Percentiles rank a stretch among this genome's conserved stretches.
Conservation (phyloP, 2,888 invertebrate genomes). For the Dermolepida albohirtum region DNA sequence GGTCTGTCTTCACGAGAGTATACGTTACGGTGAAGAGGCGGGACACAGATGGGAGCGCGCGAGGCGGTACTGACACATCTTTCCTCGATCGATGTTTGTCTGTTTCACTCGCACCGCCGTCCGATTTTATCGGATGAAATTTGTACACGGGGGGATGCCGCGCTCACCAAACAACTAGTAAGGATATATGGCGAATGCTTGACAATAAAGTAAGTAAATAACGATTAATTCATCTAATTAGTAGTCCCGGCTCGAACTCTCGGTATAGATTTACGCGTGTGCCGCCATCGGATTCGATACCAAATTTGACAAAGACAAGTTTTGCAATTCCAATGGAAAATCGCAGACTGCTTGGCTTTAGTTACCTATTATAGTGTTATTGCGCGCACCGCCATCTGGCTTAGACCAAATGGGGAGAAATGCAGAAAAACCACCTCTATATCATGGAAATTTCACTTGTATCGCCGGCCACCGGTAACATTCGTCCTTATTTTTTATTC, state of each 20-base stretch:
- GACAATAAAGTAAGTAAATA: slow-evolving; percentile 57
- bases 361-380: slow-evolving; percentile 65
- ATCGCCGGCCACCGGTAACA: slow-evolving; percentile 42
- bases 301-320: slow-evolving; percentile 66
- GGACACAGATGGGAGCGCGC: background rate
- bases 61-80: background rate
- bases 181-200: slow-evolving; percentile 43
- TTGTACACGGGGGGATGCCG: slow-evolving; percentile 40
- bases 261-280: slow-evolving; percentile 63
- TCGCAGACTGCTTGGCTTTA: slow-evolving; percentile 65
- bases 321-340: slow-evolving; percentile 63
- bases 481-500: slow-evolving; percentile 51
- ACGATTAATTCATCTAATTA: slow-evolving; percentile 66
- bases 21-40: slow-evolving; percentile 17
- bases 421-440: slow-evolving; percentile 61
- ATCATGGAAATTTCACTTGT: slow-evolving; percentile 62
- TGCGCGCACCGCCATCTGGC: slow-evolving; percentile 53
- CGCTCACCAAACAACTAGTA: slow-evolving; percentile 33
- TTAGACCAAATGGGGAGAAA: slow-evolving; percentile 61
- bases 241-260: slow-evolving; percentile 60
- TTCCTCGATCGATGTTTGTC: slow-evolving; percentile 16
- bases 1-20: slow-evolving; percentile 16
- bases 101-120: slow-evolving; percentile 19
- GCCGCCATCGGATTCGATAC: slow-evolving; percentile 62
- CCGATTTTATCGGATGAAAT: slow-evolving; percentile 42